These are phyloP conservation scores for Pygoscelis adeliae DNA, from an alignment of 2,113 vertebrate species.

Conservation along the genomic window DNA sequence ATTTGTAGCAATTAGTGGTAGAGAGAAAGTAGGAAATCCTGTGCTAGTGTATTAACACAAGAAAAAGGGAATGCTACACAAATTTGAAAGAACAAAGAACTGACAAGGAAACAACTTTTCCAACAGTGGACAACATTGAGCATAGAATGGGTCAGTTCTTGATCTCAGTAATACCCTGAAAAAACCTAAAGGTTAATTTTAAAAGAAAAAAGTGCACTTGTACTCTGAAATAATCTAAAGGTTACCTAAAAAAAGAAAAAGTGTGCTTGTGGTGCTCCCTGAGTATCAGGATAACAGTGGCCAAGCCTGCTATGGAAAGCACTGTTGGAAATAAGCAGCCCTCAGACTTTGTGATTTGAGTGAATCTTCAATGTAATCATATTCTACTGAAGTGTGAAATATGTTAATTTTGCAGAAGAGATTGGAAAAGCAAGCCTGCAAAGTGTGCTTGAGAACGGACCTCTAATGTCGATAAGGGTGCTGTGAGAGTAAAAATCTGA, in stretches of 20 bases:
- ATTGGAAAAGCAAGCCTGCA: neutral
- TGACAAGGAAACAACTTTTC: neutral
- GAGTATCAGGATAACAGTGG: neutral
- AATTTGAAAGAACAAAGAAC: neutral
- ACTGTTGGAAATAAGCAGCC: neutral
- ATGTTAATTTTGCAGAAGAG: neutral
- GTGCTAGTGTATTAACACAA: neutral
- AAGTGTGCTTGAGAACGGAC: neutral
- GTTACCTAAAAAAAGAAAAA: neutral
- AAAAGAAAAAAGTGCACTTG: neutral
- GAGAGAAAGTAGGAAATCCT: neutral
- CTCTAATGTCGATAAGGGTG: neutral
- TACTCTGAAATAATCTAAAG: neutral
- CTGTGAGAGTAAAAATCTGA: neutral
- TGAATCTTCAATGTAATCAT: neutral
- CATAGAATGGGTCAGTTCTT: neutral
- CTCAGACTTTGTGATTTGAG: neutral
- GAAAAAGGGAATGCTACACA: neutral
- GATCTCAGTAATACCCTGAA: neutral
- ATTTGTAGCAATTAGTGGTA: neutral
- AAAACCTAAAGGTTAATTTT: neutral
- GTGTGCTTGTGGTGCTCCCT: rapidly evolving
- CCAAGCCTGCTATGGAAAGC: neutral
- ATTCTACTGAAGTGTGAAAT: neutral
- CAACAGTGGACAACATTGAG: neutral